Evolutionary conservation across 2,113 vertebrate genomes (phyloP), one percentile per base, ranked within the genome.

Genomic region (Piaya cayana): DNA sequence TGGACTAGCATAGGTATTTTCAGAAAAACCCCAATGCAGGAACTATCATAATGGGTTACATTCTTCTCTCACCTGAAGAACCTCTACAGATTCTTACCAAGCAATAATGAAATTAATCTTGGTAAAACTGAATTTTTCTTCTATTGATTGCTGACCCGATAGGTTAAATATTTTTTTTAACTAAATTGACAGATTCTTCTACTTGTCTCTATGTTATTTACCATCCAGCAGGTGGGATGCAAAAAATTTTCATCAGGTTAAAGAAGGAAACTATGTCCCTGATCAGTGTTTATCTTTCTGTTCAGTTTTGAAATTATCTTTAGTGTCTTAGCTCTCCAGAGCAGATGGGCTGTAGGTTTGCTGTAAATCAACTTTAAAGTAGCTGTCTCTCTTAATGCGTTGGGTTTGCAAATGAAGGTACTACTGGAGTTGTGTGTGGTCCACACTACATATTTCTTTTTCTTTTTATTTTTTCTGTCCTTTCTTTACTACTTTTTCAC

Each of bases 311-410:
- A 78, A 62, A 78, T 96, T 88, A 82, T 95, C 75, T 91, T 90
- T 70, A 74, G 90, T 76, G 68, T 37, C 86, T 82, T 65, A 87
- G 64, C 85, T 94, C 92, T 89, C 69, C 39, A 26, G 25, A 96
- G 86, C 96, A 96, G 94, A 92, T 97, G 97, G 95, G 63, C 93
- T 92, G 90, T 92, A 42, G 94, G 86, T 56, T 95, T 83, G 62
- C 81, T 95, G 95, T 92, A 94, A 96, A 97, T 93, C 93, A 95
- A 9, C 88, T 82, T 91, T 68, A 47, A 72, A 92, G 82, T 45
- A 92, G 78, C 88, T 94, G 88, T 91, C 88, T 84, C 79, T 84
- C 58, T 59, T 63, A 22, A 30, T 30, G 74, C 10, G 2, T 62
- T 1, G 13, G 71, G 89, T 60, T 91, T 86, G 36, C 85, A 91